Conservation (phyloP, 2,113 vertebrate species). For the Macrotis lagotis region DNA sequence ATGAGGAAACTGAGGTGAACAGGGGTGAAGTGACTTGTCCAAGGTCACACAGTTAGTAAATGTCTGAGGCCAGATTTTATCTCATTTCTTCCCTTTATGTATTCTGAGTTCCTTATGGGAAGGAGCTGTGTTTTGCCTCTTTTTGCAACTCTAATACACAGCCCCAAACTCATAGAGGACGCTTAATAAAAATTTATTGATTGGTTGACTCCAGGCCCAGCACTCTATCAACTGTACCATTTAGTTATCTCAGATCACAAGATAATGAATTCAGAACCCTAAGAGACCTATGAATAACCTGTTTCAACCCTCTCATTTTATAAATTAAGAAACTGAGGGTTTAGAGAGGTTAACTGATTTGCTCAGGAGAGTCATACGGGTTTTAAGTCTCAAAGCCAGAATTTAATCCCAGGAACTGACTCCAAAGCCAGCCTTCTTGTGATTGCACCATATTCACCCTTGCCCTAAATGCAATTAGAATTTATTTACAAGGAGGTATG, state of each 20-base stretch:
- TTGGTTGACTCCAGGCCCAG: not conserved
- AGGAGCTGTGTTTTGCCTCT: not conserved
- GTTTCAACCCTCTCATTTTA: not conserved
- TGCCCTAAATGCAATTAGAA: not conserved
- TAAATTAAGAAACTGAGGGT: not conserved
- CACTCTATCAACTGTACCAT: not conserved
- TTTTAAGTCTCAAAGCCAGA: not conserved
- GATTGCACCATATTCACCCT: not conserved
- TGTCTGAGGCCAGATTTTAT: not conserved
- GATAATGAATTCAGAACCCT: not conserved
- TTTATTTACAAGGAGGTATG: not conserved
- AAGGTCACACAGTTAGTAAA: not conserved
- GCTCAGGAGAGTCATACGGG: not conserved
- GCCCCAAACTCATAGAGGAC: not conserved
- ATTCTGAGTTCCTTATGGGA: not conserved
- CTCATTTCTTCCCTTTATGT: not conserved
- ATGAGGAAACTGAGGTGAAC: not conserved
- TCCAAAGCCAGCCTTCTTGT: not conserved
- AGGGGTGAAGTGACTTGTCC: not conserved
- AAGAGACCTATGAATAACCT: not conserved
- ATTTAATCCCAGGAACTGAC: not conserved
- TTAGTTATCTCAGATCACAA: not conserved
- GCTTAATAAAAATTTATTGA: not conserved
- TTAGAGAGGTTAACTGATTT: not conserved
- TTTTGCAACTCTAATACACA: not conserved